These are phyloP conservation scores for Stegostoma tigrinum DNA, from an alignment of 2,113 vertebrate genomes.

Conservation along the genomic window DNA sequence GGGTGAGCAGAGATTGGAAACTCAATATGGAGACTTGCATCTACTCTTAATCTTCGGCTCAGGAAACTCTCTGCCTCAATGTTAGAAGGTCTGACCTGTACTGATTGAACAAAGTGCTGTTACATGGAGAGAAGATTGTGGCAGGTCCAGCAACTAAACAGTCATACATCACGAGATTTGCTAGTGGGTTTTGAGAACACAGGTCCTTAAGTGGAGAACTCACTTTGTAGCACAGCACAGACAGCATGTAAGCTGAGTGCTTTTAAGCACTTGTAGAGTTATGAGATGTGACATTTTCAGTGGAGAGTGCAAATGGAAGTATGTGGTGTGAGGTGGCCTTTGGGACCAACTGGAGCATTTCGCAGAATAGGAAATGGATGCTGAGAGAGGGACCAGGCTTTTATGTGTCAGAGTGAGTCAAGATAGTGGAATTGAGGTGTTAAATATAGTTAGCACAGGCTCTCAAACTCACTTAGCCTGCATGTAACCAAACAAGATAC, in stretches of 20 bases:
- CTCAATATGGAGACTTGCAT: no score
- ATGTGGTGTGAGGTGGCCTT: conserved; percentile 60
- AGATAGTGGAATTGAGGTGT: conserved; percentile 51
- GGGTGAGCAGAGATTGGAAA: not conserved
- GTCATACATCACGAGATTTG: not conserved
- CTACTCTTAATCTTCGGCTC: no score
- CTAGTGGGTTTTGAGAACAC: conserved; percentile 44
- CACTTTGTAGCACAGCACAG: conserved; percentile 58
- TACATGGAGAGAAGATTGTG: not conserved
- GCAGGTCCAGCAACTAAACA: not conserved
- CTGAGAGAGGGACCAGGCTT: conserved; percentile 49
- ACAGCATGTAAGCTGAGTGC: conserved; percentile 55
- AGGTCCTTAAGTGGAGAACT: conserved; percentile 54
- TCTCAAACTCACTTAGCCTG: not conserved
- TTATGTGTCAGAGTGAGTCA: conserved; percentile 41
- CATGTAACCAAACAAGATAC: not conserved
- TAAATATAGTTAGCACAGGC: conserved; percentile 30
- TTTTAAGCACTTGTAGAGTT: conserved; percentile 48
- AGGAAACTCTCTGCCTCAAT: no score
- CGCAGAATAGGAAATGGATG: conserved; percentile 64
- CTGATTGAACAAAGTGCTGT: not conserved
- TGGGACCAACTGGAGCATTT: conserved; percentile 57
- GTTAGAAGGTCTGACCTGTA: not conserved
- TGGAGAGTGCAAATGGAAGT: conserved; percentile 54
- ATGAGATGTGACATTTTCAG: conserved; percentile 53